A percentile compares a stretch with the other conserved stretches of the same genome.
phyloP scores from a whole-genome alignment of 2,797 vertebrate genomes.

The Falco novaeseelandiae region DNA sequence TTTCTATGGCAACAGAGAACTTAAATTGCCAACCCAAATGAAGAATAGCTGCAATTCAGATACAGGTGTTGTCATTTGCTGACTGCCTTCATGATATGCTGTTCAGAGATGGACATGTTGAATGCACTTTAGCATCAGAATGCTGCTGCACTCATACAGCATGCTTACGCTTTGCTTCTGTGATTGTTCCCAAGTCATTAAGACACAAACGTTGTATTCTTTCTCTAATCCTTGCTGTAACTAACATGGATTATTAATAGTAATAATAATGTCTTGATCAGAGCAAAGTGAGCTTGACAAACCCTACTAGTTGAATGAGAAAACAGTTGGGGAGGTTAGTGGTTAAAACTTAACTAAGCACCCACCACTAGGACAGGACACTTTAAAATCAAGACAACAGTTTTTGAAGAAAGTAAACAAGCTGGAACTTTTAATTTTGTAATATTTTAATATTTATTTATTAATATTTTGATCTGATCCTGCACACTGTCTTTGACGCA shows the following conservation, averaged over 20 bases:
- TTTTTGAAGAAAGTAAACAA: background rate
- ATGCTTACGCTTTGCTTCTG: slow-evolving; percentile 49
- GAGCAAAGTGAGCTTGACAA: slow-evolving; percentile 71
- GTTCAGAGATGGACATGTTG: slow-evolving; percentile 5
- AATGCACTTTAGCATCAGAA: slow-evolving; percentile 35
- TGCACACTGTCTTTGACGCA: background rate
- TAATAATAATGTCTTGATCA: slow-evolving; percentile 45
- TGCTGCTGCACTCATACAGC: slow-evolving; percentile 11
- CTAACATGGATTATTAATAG: slow-evolving; percentile 55
- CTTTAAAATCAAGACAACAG: background rate
- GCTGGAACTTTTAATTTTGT: background rate
- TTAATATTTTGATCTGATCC: background rate
- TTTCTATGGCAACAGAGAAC: slow-evolving; percentile 46
- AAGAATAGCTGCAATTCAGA: slow-evolving; percentile 24
- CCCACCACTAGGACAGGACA: background rate
- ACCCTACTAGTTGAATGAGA: background rate
- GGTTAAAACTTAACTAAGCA: background rate
- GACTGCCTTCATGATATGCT: slow-evolving; percentile 59
- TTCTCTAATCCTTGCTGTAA: slow-evolving; percentile 52
- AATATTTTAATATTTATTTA: background rate
- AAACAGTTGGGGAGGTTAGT: background rate
- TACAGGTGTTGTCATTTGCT: slow-evolving; percentile 19
- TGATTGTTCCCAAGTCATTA: background rate
- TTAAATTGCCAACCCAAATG: slow-evolving; percentile 41
- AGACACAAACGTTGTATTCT: background rate